These are phyloP conservation scores for Liparis tanakae DNA, from an alignment of 2,797 vertebrate genomes.

Conservation along the genomic window DNA sequence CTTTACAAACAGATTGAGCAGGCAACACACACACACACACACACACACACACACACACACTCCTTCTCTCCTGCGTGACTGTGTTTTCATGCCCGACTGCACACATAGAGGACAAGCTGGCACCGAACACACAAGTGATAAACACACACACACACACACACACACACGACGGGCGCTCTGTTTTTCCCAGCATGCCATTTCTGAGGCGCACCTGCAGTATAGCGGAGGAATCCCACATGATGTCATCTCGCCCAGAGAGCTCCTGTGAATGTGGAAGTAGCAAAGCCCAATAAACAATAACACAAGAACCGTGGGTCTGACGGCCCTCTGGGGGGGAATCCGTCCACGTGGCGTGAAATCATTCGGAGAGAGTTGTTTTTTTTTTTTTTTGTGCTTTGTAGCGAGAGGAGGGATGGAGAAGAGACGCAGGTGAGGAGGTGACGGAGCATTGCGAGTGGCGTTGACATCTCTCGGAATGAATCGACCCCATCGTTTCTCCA, in stretches of 20 bases:
- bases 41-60: constrained; percentile 14
- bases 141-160: background rate
- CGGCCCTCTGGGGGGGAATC: constrained; percentile 25
- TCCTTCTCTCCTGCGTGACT: constrained; percentile 36
- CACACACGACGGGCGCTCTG: constrained; percentile 12
- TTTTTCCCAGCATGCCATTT: constrained; percentile 38
- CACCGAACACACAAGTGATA: background rate
- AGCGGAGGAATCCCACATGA: constrained; percentile 58
- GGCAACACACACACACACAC: background rate
- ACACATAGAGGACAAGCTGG: constrained; percentile 25
- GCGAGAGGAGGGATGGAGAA: background rate
- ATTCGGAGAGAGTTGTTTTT: constrained; percentile 5
- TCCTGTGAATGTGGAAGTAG: constrained; percentile 32
- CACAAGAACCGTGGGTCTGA: background rate
- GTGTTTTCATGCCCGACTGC: constrained; percentile 34
- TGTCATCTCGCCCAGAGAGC: constrained; percentile 50
- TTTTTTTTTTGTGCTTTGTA: constrained; percentile 26
- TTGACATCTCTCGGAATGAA: too few species aligned
- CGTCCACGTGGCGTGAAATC: constrained; percentile 40
- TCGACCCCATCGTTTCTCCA: too few species aligned
- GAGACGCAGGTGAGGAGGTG: constrained; percentile 1
- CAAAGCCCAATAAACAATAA: constrained; percentile 21
- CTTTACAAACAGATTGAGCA: constrained; percentile 27
- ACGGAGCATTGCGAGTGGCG: too few species aligned
- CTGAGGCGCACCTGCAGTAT: constrained; percentile 58